Evolutionary conservation across 2,888 invertebrate species (phyloP).

Genomic region (Eulithis testata): DNA sequence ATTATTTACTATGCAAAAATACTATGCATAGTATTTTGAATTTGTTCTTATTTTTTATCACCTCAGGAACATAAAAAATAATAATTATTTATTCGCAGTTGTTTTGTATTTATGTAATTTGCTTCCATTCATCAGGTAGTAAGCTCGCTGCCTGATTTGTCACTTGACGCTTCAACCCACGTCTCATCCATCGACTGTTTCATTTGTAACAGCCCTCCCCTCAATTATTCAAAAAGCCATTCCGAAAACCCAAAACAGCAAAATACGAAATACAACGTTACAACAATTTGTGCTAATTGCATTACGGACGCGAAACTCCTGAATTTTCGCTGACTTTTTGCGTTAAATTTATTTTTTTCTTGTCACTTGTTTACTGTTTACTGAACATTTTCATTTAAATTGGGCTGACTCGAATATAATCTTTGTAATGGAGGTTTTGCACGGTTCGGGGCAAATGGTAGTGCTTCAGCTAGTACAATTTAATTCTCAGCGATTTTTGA

Average conservation of each 20-base stretch:
- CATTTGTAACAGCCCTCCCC: conserved; percentile 19
- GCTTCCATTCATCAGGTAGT: no score
- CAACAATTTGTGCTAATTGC: conserved; percentile 45
- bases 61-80: no score
- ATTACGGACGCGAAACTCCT: conserved; percentile 35
- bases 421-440: neutral
- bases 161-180: neutral
- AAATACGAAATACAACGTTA: conserved; percentile 37
- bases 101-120: no score
- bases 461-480: no score
- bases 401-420: conserved; percentile 23
- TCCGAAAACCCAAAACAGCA: conserved; percentile 23
- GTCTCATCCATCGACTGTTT: conserved; percentile 12
- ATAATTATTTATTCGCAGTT: no score
- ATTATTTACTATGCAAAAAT: no score
- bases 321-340: conserved; percentile 40
- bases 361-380: conserved; percentile 34
- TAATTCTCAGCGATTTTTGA: no score
- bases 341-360: conserved; percentile 33
- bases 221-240: conserved; percentile 25
- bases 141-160: no score
- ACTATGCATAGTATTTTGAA: no score
- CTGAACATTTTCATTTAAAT: conserved; percentile 36
- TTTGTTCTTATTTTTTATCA: no score
- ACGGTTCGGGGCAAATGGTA: no score